Evolutionary conservation across 2,888 invertebrate species (phyloP), one percentile per base, ranked within the genome.

Genomic region (Girardia tigrina): DNA sequence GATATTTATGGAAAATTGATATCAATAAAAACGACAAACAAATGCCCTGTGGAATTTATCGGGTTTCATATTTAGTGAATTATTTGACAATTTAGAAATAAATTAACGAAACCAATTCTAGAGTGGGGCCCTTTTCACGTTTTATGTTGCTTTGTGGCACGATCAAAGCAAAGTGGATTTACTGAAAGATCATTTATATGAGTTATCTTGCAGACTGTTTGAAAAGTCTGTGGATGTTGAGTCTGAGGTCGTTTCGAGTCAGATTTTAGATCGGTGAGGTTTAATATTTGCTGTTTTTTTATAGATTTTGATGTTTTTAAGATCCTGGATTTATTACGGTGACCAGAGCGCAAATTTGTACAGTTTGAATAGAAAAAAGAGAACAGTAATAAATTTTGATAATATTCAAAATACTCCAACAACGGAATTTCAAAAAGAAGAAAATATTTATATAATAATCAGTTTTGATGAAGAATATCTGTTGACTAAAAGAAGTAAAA

Each of bases 371-470:
- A 4, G 56, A 56, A 56, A 56, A 56, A 56, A 56, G 23, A 56
- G 56, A 56, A 23, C 8, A 4, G 2, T 12, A 16, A 56, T 56
- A 12, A 56, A 56, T 56, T 56, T 56, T 56, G 20, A n/a, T 20
- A 56, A 16, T 56, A 20, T 23, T 20, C 8, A 56, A 56, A 56
- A 56, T 16, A 4, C n/a, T 6, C 4, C 4, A 20, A n/a, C 20
- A n/a, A 56, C n/a, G n/a, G 20, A 56, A n/a, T 56, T 56, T 56
- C 56, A 56, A 56, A 56, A 56, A 56, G 56, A 56, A 56, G 56
- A 56, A 56, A 2, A 4, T 2, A 56, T 56, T n/a, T 16, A 56
- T n/a, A n/a, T 56, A n/a, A 56, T 56, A 20, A 56, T 56, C 56
- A 4, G 56, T 56, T 56, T 56, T 16, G n/a, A 56, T 56, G 56